Evolutionary conservation across 2,797 vertebrate genomes (phyloP), one percentile per base, ranked within the genome.

Genomic region (Manis pentadactyla): DNA sequence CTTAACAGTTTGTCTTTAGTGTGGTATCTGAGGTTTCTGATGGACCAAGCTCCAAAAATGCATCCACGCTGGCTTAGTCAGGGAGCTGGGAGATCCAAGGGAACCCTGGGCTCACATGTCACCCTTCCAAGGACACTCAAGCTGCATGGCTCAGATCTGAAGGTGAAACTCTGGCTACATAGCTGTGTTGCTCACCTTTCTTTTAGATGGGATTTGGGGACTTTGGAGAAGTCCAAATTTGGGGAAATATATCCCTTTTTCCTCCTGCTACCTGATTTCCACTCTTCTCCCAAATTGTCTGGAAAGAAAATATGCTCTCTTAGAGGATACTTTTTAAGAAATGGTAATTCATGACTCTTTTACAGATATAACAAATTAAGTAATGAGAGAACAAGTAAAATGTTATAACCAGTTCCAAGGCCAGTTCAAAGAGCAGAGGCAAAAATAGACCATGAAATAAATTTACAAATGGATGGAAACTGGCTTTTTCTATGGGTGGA

Each of bases 281-380:
- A 19, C 15, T 79, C 25, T 78, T 64, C 17, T 49, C 53, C 14
- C 27, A 46, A 37, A 63, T 10, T 86, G 29, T 12, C 64, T 64
- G 55, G 55, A 73, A 71, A 46, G 14, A 95, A 73, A 94, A 71
- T 53, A 53, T 83, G n/a, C 49, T 88, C 61, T 77, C 84, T 92
- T 77, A 82, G n/a, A 88, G 29, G 61, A 73, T 61, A 71, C 51
- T 77, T 64, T 37, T 55, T 21, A 34, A 63, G 61, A 75, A 64
- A 31, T 1, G 19, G 29, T 59, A 81, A 87, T 81, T 91, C 23
- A 11, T 51, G 39, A 87, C 18, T 91, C 5, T 91, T 17, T 27
- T 68, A 55, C 14, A n/a, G 77, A 34, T 69, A 82, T 42, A 88
- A 53, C 7, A 29, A 51, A 83, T 83, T 64, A 81, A 29, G 39